phyloP scores from a whole-genome alignment of 2,113 vertebrate species.

The Columba janthina region DNA sequence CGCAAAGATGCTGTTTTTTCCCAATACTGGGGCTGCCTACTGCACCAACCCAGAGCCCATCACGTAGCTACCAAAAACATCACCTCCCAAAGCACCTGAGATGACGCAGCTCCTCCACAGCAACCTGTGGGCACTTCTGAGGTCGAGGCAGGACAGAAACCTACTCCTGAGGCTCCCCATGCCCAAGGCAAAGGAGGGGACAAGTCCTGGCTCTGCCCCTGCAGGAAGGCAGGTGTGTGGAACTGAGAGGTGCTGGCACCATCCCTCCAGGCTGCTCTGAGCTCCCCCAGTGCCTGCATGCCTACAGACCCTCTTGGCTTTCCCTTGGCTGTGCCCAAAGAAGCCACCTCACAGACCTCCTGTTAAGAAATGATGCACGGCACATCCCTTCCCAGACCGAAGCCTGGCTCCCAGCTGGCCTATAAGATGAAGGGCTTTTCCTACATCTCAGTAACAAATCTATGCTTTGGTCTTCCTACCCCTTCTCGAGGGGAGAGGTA shows the following conservation, averaged over 20 bases:
- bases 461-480: not conserved
- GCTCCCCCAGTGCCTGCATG: rapidly evolving
- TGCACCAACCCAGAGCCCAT: not conserved
- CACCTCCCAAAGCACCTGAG: not conserved
- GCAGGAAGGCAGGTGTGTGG: rapidly evolving
- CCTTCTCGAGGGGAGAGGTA: not conserved
- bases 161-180: not conserved
- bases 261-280: not conserved
- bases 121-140: not conserved
- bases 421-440: not conserved
- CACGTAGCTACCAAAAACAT: not conserved
- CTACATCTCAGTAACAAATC: not conserved
- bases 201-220: rapidly evolving
- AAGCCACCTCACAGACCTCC: not conserved
- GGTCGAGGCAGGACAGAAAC: not conserved
- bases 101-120: not conserved
- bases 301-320: not conserved
- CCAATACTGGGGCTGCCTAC: rapidly evolving
- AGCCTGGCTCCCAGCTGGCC: not conserved
- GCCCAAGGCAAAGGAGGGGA: not conserved
- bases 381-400: not conserved
- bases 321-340: not conserved
- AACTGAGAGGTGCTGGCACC: not conserved
- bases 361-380: rapidly evolving
- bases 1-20: rapidly evolving